phyloP scores from a whole-genome alignment of 1,140 invertebrate species.

The Meloidogyne exigua region DNA sequence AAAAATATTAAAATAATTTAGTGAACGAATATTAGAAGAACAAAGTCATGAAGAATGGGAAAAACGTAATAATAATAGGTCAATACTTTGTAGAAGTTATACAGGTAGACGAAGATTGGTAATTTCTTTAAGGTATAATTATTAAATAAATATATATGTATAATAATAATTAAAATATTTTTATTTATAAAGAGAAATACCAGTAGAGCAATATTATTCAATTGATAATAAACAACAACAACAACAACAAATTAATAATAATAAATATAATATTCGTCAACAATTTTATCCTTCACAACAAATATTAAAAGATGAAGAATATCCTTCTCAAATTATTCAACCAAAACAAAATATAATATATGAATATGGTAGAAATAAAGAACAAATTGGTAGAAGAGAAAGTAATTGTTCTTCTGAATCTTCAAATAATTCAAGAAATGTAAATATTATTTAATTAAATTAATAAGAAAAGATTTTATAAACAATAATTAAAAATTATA shows the following conservation, averaged over 20 bases:
- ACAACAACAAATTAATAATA: neutral
- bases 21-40: neutral
- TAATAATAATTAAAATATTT: too few relatives aligned
- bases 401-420: slow-evolving; percentile 1
- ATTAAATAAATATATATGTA: neutral
- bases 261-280: neutral
- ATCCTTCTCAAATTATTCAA: neutral
- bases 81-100: neutral
- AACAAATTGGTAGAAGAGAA: neutral
- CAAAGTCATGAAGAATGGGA: slow-evolving; percentile 1
- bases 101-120: neutral
- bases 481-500: too few relatives aligned
- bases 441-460: too few relatives aligned
- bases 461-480: too few relatives aligned
- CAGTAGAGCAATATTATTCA: neutral
- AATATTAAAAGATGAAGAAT: neutral
- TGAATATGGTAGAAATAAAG: neutral
- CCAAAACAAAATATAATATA: slow-evolving; percentile 1
- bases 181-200: neutral
- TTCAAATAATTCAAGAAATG: neutral
- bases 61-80: neutral
- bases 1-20: neutral
- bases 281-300: neutral
- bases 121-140: neutral
- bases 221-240: neutral